phyloP scores from a whole-genome alignment of 92 coral and sea anemone species.

The Pocillopora grandis region DNA sequence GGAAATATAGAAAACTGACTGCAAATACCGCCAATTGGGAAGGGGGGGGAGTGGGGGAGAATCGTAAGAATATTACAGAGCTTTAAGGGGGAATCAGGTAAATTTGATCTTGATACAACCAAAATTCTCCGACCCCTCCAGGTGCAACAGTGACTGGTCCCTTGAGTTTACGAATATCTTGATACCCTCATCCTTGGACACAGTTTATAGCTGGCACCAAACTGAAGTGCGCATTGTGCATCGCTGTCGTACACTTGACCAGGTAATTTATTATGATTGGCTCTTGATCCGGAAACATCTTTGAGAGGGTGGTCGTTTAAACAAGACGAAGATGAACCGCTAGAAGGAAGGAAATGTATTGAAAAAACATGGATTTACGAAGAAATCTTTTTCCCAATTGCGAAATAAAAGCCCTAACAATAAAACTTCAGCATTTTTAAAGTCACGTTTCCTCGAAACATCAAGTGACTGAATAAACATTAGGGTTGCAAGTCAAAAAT shows the following conservation, averaged over 20 bases:
- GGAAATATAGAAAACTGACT: no score
- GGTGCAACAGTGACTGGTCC: background rate
- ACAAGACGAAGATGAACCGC: conserved; percentile 73
- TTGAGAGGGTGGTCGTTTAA: conserved; percentile 67
- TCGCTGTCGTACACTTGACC: conserved; percentile 73
- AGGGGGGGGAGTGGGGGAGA: no score
- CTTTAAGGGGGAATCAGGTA: no score
- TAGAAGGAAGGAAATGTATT: background rate
- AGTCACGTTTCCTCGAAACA: no score
- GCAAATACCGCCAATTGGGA: no score
- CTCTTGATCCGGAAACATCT: conserved; percentile 28
- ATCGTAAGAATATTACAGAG: no score
- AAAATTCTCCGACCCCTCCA: no score
- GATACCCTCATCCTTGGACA: conserved; percentile 69
- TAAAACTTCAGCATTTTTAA: no score
- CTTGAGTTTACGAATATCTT: background rate
- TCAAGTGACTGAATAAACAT: no score
- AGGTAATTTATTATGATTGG: conserved; percentile 62
- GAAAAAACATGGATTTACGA: background rate
- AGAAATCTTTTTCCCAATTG: background rate
- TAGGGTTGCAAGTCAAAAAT: no score
- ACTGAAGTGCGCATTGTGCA: conserved; percentile 66
- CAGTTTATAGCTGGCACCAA: conserved; percentile 37
- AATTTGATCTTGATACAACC: no score
- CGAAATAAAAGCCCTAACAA: no score